phyloP scores from a whole-genome alignment of 2,797 vertebrate genomes.

The Alosa sapidissima region DNA sequence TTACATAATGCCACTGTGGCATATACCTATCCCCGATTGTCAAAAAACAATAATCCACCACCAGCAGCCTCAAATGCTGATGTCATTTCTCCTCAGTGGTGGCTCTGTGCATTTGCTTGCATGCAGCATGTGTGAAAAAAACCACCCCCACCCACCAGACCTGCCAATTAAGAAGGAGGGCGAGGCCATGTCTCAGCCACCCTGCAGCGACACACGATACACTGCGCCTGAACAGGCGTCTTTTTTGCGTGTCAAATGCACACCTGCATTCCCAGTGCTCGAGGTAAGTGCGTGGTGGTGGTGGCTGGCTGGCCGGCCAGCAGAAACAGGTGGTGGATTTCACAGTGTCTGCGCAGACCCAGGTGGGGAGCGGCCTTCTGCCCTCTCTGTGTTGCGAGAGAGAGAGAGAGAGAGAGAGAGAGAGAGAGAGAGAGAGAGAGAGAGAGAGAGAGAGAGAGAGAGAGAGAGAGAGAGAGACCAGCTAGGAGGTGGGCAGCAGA shows the following conservation, averaged over 20 bases:
- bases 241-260: slow-evolving; percentile 10
- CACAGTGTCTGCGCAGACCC: slow-evolving; percentile 4
- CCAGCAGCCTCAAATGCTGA: not conserved
- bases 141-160: not conserved
- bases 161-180: not conserved
- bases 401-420: not conserved
- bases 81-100: not conserved
- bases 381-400: not conserved
- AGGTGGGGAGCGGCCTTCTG: not conserved
- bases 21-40: not conserved
- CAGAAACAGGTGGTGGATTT: slow-evolving; percentile 49
- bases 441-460: not conserved
- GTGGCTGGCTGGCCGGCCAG: slow-evolving; percentile 13
- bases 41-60: not conserved
- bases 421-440: not conserved
- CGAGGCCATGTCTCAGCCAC: not conserved
- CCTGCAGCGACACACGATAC: not conserved
- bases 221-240: not conserved
- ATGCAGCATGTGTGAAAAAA: not conserved
- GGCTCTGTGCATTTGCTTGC: not conserved
- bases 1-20: not conserved
- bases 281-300: not conserved
- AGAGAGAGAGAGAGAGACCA: not conserved
- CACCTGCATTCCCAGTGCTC: not conserved
- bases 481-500: not conserved